Percentiles rank a stretch among this genome's conserved stretches.
These are phyloP conservation scores for Corythornis madagascariensis DNA, from an alignment of 2,113 vertebrate genomes.

Conservation along the genomic window DNA sequence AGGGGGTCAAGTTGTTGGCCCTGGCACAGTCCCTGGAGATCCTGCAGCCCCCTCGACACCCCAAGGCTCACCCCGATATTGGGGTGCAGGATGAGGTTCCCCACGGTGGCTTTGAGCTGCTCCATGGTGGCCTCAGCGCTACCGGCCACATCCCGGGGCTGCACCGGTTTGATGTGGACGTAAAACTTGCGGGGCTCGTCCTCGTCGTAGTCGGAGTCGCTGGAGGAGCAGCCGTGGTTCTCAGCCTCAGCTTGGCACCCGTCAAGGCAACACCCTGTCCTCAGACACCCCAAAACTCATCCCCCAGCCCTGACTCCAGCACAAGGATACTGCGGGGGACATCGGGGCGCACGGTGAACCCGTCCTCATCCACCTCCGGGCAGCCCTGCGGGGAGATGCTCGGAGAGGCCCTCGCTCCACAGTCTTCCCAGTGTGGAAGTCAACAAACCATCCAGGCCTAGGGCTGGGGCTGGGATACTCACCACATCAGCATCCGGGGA, in stretches of 20 bases:
- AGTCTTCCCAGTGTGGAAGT: neutral
- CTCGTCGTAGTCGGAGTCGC: slow-evolving; percentile 92
- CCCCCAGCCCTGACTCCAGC: rapidly evolving
- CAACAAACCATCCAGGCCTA: rapidly evolving
- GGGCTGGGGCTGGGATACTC: slow-evolving; percentile 16
- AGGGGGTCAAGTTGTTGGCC: neutral
- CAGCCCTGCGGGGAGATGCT: slow-evolving; percentile 64
- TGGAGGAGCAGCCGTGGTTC: slow-evolving; percentile 85
- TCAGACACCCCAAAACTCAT: neutral
- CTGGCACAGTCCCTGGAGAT: rapidly evolving
- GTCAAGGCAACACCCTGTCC: slow-evolving; percentile 76
- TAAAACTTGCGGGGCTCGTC: slow-evolving; percentile 92
- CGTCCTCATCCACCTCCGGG: slow-evolving; percentile 94
- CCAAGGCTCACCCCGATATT: slow-evolving; percentile 71
- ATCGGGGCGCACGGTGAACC: slow-evolving; percentile 90
- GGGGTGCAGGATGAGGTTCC: slow-evolving; percentile 86
- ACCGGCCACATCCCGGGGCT: slow-evolving; percentile 60
- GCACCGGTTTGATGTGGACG: slow-evolving; percentile 88
- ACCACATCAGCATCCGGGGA: slow-evolving; percentile 69
- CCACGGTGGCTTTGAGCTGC: slow-evolving; percentile 89
- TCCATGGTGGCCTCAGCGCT: slow-evolving; percentile 79
- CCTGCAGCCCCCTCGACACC: rapidly evolving
- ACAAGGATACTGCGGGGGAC: slow-evolving; percentile 86
- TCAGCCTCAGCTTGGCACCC: slow-evolving; percentile 71
- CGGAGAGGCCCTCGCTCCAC: neutral